Conservation (phyloP, 2,797 vertebrate species). For the Arremon aurantiirostris region DNA sequence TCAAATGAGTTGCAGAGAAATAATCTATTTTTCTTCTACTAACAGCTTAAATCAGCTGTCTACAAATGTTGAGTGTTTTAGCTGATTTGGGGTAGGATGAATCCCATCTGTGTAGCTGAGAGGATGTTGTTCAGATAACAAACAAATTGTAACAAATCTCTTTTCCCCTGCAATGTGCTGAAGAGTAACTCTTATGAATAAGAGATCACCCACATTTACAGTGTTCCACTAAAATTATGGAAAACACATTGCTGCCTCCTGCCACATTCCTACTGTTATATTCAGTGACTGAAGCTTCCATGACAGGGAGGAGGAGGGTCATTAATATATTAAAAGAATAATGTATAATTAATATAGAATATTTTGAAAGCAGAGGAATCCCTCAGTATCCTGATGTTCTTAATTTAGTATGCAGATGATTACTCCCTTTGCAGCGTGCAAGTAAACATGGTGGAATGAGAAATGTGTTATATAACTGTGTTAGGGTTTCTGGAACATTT, state of each 20-base stretch:
- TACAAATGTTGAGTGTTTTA: background rate
- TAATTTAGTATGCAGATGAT: background rate
- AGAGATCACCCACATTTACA: background rate
- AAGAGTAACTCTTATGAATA: background rate
- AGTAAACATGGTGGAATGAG: background rate
- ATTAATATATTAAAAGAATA: background rate
- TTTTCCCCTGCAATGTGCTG: background rate
- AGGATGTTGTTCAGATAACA: background rate
- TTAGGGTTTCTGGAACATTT: fast-evolving
- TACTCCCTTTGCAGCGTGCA: background rate
- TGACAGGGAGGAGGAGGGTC: background rate
- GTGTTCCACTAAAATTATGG: background rate
- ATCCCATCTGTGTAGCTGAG: background rate
- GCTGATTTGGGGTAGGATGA: background rate
- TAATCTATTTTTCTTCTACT: background rate
- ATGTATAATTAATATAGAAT: background rate
- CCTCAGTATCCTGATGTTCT: background rate
- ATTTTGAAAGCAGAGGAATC: background rate
- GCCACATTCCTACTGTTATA: background rate
- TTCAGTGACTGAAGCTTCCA: background rate
- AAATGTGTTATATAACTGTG: fast-evolving
- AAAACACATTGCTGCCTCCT: background rate
- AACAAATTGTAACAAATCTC: background rate
- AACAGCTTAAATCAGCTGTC: background rate
- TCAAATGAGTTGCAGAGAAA: background rate